Conservation (phyloP, 2,888 invertebrate genomes). For the Strigamia maritima region DNA sequence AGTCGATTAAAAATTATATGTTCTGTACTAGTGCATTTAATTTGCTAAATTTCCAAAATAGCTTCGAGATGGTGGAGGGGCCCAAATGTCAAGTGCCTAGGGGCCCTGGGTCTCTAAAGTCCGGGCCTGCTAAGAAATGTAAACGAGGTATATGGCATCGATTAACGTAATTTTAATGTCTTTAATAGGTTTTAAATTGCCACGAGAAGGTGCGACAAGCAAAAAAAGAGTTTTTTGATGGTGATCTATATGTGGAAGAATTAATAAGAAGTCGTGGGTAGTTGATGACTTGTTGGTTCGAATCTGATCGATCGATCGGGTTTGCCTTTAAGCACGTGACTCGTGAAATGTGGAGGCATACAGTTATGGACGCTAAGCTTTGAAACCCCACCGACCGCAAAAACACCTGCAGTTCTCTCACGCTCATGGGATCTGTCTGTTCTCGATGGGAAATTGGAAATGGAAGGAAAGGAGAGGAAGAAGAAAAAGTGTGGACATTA, state of each 20-base stretch:
- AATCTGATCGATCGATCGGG: not conserved
- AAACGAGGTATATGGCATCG: not conserved
- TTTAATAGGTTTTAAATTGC: not conserved
- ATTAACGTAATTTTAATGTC: not conserved
- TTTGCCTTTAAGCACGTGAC: not conserved
- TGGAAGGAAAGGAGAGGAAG: not conserved
- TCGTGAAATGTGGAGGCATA: not conserved
- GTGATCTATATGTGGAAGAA: not conserved
- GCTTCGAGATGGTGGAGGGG: no score
- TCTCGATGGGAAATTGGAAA: not conserved
- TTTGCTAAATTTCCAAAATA: no score
- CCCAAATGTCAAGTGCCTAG: no score
- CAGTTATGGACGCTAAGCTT: not conserved
- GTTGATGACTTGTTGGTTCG: not conserved
- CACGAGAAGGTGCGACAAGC: not conserved
- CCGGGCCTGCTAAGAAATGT: no score
- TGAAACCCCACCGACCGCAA: not conserved
- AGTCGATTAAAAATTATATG: no score
- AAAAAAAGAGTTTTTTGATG: not conserved
- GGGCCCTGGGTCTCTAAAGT: no score
- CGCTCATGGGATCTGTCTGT: not conserved
- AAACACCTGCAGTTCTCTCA: not conserved
- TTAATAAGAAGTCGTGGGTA: not conserved
- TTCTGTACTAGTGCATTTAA: no score
- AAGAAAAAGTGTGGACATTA: no score